Percentiles rank a stretch among this genome's conserved stretches.
Conservation (phyloP, 2,113 vertebrate genomes). For the Cyprinodon brontotheroides region DNA sequence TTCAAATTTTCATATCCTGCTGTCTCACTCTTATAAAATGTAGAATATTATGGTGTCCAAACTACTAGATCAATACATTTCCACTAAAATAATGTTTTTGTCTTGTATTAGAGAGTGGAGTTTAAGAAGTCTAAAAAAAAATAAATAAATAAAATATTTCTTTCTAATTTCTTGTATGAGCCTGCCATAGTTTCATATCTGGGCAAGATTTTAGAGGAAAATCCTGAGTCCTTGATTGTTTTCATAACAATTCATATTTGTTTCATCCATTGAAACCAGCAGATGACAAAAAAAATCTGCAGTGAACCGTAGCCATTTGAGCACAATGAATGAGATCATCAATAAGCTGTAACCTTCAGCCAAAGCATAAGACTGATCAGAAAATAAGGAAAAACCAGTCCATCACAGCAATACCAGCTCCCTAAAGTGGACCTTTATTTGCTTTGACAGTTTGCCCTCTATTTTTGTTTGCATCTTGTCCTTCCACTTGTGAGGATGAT, state of each 20-base stretch:
- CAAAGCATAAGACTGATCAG: conserved; percentile 38
- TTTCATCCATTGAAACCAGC: not conserved
- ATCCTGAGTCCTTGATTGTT: not conserved
- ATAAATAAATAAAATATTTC: not conserved
- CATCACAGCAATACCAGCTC: conserved; percentile 8
- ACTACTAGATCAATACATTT: too few species aligned
- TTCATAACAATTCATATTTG: not conserved
- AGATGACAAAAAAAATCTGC: conserved; percentile 50
- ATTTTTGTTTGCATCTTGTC: conserved; percentile 13
- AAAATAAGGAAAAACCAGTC: conserved; percentile 20
- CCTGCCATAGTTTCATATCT: not conserved
- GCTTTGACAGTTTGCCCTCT: conserved; percentile 16
- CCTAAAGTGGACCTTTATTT: not conserved
- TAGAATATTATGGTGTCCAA: too few species aligned
- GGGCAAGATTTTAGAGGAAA: not conserved
- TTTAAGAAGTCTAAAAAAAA: not conserved
- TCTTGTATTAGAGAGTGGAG: not conserved
- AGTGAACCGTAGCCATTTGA: conserved; percentile 53
- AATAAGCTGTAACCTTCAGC: conserved; percentile 37
- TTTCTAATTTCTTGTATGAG: not conserved
- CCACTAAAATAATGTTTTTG: not conserved
- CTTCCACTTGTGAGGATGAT: conserved; percentile 49
- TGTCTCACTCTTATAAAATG: too few species aligned
- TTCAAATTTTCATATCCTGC: too few species aligned
- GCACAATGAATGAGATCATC: conserved; percentile 70